phyloP scores from a whole-genome alignment of 2,888 invertebrate species.

The Synanthedon myopaeformis region DNA sequence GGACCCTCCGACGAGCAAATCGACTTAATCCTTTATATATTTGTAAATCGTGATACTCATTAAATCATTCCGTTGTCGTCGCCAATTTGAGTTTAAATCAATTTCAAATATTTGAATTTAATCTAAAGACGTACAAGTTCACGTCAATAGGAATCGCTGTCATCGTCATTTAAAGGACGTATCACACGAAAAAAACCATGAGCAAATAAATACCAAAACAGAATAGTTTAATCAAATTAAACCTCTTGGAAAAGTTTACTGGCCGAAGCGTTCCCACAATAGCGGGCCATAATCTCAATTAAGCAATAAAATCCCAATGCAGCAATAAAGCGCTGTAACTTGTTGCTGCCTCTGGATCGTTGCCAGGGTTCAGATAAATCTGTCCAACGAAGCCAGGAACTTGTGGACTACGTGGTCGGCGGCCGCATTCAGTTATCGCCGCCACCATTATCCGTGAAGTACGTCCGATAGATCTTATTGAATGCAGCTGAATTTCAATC shows the following conservation, averaged over 20 bases:
- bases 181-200: no score
- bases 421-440: constrained; percentile 1
- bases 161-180: no score
- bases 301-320: background rate
- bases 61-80: background rate
- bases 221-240: background rate
- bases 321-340: constrained; percentile 15
- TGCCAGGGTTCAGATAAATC: constrained; percentile 17
- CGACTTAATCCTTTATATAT: no score
- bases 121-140: no score
- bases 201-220: background rate
- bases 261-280: background rate
- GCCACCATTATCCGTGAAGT: background rate
- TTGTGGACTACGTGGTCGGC: constrained; percentile 2
- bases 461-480: no score
- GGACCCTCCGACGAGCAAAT: no score
- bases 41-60: background rate
- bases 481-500: no score
- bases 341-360: constrained; percentile 18
- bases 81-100: background rate
- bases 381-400: constrained; percentile 3
- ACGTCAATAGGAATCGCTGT: no score
- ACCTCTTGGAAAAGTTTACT: background rate
- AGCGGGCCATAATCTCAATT: background rate
- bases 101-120: no score